phyloP scores from a whole-genome alignment of 2,888 invertebrate genomes.

The Deroplatys truncata region DNA sequence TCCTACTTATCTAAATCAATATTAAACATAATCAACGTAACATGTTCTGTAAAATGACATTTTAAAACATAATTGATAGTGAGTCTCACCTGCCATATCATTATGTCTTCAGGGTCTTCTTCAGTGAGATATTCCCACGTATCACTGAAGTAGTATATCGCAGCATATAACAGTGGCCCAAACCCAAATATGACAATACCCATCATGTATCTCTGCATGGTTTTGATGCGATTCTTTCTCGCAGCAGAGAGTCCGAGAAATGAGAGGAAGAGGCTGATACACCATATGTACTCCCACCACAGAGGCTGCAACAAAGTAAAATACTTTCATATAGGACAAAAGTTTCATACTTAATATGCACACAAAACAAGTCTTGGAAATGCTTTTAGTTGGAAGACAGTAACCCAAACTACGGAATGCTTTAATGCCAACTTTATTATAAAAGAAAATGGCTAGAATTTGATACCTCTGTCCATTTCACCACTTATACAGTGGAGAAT shows the following conservation, averaged over 20 bases:
- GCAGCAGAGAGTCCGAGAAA: slow-evolving; percentile 83
- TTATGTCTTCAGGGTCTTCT: slow-evolving; percentile 62
- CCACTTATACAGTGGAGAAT: too few relatives aligned
- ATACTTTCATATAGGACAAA: slow-evolving; percentile 20
- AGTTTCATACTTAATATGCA: too few relatives aligned
- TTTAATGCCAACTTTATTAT: too few relatives aligned
- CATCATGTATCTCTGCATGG: slow-evolving; percentile 74
- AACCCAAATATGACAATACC: slow-evolving; percentile 76
- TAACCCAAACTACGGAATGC: too few relatives aligned
- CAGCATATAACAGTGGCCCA: slow-evolving; percentile 75
- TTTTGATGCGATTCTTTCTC: slow-evolving; percentile 73
- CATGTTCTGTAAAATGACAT: too few relatives aligned
- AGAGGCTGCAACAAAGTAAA: slow-evolving; percentile 59
- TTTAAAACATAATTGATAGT: too few relatives aligned
- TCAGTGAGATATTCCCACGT: slow-evolving; percentile 75
- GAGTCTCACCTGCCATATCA: slow-evolving; percentile 71
- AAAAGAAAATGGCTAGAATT: too few relatives aligned
- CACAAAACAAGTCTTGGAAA: too few relatives aligned
- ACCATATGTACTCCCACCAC: slow-evolving; percentile 94
- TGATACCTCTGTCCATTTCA: too few relatives aligned
- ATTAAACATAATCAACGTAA: too few relatives aligned
- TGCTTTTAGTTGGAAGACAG: too few relatives aligned
- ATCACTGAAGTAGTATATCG: slow-evolving; percentile 78
- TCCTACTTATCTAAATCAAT: too few relatives aligned
- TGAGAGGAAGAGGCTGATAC: slow-evolving; percentile 74